A percentile compares a stretch with the other conserved stretches of the same genome.
Evolutionary conservation across 2,888 invertebrate species (phyloP).

Genomic region (Pseudoips prasinana): DNA sequence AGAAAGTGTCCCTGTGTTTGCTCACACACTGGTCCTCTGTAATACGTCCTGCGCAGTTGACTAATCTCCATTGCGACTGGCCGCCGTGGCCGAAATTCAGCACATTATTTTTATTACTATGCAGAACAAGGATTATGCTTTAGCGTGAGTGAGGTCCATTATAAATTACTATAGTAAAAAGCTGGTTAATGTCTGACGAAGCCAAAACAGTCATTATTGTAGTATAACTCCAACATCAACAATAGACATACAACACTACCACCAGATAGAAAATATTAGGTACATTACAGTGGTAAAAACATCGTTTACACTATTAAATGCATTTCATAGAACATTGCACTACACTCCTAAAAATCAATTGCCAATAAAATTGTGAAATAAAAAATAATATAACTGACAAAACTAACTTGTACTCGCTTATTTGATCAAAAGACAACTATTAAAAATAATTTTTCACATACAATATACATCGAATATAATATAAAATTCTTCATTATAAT

Average conservation of each 20-base stretch:
- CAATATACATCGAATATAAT: slow-evolving; percentile 71
- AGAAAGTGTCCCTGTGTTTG: no score
- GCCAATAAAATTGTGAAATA: slow-evolving; percentile 38
- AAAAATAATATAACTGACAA: slow-evolving; percentile 12
- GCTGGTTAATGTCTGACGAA: no score
- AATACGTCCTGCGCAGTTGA: no score
- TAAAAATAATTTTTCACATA: slow-evolving; percentile 67
- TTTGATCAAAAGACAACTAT: slow-evolving; percentile 65
- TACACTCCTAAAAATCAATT: slow-evolving; percentile 50
- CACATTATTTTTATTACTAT: no score
- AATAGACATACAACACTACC: slow-evolving; percentile 38
- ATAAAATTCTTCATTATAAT: slow-evolving; percentile 58
- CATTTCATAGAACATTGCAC: slow-evolving; percentile 65
- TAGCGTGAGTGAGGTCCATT: no score
- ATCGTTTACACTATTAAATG: slow-evolving; percentile 68
- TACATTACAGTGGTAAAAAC: slow-evolving; percentile 43
- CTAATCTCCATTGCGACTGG: no score
- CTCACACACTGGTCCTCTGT: no score
- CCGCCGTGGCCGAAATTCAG: no score
- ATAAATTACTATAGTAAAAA: no score
- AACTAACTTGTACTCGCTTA: slow-evolving; percentile 54
- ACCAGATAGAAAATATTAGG: slow-evolving; percentile 34
- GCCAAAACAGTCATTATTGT: no score
- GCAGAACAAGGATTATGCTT: no score
- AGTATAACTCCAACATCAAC: slow-evolving; percentile 27